phyloP scores from a whole-genome alignment of 2,888 invertebrate genomes.

The Thymelicus sylvestris region DNA sequence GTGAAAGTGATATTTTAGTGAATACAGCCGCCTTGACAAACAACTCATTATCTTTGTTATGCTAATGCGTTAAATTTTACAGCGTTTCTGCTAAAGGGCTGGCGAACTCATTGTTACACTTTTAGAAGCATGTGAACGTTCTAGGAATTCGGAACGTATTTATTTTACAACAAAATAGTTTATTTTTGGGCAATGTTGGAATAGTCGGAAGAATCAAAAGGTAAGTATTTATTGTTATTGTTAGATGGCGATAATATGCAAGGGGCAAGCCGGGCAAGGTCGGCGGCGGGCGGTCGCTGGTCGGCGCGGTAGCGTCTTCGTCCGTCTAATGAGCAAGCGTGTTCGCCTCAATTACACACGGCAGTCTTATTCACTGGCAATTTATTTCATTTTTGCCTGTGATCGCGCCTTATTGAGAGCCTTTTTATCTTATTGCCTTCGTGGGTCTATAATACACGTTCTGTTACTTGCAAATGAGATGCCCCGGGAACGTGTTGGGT shows the following conservation, averaged over 20 bases:
- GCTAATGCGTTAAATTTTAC: constrained; percentile 77
- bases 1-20: constrained; percentile 74
- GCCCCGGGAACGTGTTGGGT: constrained; percentile 73
- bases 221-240: constrained; percentile 52
- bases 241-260: constrained; percentile 45
- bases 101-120: constrained; percentile 63
- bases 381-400: constrained; percentile 85
- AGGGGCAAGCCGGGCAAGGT: constrained; percentile 29
- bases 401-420: constrained; percentile 84
- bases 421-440: constrained; percentile 83
- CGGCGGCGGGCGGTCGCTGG: constrained; percentile 41
- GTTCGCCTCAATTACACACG: constrained; percentile 83
- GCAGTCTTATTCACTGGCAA: constrained; percentile 82
- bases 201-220: constrained; percentile 44
- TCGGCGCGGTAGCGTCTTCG: constrained; percentile 42
- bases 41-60: constrained; percentile 76
- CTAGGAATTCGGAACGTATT: constrained; percentile 56
- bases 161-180: constrained; percentile 18
- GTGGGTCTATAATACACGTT: constrained; percentile 82
- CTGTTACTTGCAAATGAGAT: constrained; percentile 84
- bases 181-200: constrained; percentile 40
- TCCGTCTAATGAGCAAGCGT: constrained; percentile 82
- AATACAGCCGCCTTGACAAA: constrained; percentile 27
- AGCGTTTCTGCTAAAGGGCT: constrained; percentile 73
- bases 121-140: constrained; percentile 66